Percentiles rank a stretch among this genome's conserved stretches.
phyloP scores from a whole-genome alignment of 1,140 invertebrate genomes.

The Heterodera carotae region DNA sequence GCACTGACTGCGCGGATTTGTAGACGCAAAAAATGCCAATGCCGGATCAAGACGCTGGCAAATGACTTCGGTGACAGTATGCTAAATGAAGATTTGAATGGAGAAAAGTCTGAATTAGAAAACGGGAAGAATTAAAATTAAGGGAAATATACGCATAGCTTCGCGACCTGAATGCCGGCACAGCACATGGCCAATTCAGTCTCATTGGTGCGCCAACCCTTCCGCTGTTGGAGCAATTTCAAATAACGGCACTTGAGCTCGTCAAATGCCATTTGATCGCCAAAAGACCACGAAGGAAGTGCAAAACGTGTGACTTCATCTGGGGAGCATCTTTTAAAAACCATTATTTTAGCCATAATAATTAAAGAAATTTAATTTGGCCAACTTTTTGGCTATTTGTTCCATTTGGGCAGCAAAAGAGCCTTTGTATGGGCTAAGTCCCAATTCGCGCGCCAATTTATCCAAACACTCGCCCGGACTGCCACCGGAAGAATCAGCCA shows the following conservation, averaged over 20 bases:
- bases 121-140: no score
- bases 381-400: slow-evolving; percentile 13
- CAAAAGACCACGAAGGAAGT: not conserved
- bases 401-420: slow-evolving; percentile 12
- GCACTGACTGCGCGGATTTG: not conserved
- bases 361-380: not conserved
- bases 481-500: slow-evolving; percentile 27
- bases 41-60: slow-evolving; percentile 9
- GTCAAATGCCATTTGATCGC: slow-evolving; percentile 16
- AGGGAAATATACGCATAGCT: no score
- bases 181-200: slow-evolving; percentile 3
- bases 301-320: not conserved
- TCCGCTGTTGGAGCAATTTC: not conserved
- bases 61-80: slow-evolving; percentile 13
- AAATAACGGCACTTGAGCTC: slow-evolving; percentile 24
- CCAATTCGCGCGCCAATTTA: slow-evolving; percentile 42
- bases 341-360: not conserved
- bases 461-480: slow-evolving; percentile 38
- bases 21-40: slow-evolving; percentile 20
- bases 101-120: no score
- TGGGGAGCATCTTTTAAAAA: slow-evolving; percentile 3
- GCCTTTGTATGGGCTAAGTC: slow-evolving; percentile 31
- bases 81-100: no score
- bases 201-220: not conserved
- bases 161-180: slow-evolving; percentile 19